phyloP scores from a whole-genome alignment of 2,888 invertebrate genomes.

The Piscicola geometra region DNA sequence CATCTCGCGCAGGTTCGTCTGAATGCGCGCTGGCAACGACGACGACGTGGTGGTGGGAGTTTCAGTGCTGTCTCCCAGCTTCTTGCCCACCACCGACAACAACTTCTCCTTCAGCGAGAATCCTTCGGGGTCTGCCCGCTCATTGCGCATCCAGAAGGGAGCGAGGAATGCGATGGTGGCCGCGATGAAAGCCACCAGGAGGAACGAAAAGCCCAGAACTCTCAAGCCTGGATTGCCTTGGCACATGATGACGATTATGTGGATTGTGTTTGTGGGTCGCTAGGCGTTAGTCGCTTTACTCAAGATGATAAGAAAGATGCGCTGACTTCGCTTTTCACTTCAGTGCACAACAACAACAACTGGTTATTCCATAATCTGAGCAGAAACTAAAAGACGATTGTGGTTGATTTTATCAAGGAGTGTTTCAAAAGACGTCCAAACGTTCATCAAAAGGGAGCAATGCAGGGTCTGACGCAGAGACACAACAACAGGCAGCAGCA shows the following conservation, averaged over 20 bases:
- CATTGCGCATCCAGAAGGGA: conserved; percentile 37
- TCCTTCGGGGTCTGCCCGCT: conserved; percentile 26
- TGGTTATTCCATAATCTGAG: conserved; percentile 3
- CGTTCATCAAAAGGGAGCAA: not conserved
- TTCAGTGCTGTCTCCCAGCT: not conserved
- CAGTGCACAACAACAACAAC: too few relatives aligned
- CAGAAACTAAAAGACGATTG: too few relatives aligned
- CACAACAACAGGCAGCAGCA: not conserved
- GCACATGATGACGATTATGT: too few relatives aligned
- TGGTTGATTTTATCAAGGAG: not conserved
- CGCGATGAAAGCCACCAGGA: conserved; percentile 35
- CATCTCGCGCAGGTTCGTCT: conserved; percentile 5
- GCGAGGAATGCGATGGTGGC: conserved; percentile 31
- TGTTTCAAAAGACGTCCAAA: not conserved
- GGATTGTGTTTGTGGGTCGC: too few relatives aligned
- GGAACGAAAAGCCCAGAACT: conserved; percentile 34
- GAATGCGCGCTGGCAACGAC: not conserved
- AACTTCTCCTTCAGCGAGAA: conserved; percentile 18
- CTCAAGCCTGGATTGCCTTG: conserved; percentile 33
- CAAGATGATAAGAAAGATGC: too few relatives aligned
- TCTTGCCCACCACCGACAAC: not conserved
- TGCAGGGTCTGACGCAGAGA: too few relatives aligned
- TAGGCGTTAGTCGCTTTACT: too few relatives aligned
- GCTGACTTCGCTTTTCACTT: too few relatives aligned
- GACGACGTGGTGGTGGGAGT: conserved; percentile 4